Base-by-base conservation (phyloP, 2,797 vertebrate genomes). In the Enteromius treurensis region DNA sequence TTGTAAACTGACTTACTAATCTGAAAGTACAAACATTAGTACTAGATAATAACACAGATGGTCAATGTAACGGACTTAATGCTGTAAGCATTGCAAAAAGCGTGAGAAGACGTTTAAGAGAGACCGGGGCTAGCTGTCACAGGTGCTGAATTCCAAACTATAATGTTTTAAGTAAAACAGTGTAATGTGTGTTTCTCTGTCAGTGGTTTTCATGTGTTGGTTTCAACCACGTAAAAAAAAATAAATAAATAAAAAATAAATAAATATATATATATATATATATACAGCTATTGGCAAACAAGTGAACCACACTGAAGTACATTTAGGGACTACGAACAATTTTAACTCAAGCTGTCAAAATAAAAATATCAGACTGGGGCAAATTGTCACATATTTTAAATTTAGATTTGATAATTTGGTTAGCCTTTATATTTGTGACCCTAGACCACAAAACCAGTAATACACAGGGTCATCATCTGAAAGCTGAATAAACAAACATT, bases 11-110 rank as follows among this genome's bases (percentile, higher is more conserved):
- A 37, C 15, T 37, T 21, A 37, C 55, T 85, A 21, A 81, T 55
- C 4, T 29, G 15, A 62, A 15, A 5, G 70, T 29, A 34, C 26
- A n/a, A 4, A 40, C 34, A 76, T 78, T 58, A 68, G 49, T 45
- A 55, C 62, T 67, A 47, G 64, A 79, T 69, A 79, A 67, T 51
- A 79, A 69, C 32, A 13, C 47, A 79, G 45, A 79, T 79, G 77
- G 77, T 29, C 23, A 17, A 26, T 32, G 60, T 79, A 79, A 79
- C 45, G 42, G 62, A 49, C 0, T 78, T 65, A 79, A 79, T n/a
- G n/a, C 58, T 47, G 60, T 34, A 51, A 78, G 75, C 5, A 32
- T 15, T 75, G 71, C 11, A 37, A 23, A 51, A 21, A 37, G 6
- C 40, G 10, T 7, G 26, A 29, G 17, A 47, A 21, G 23, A 47